Evolutionary conservation across 2,113 vertebrate genomes (phyloP).

Genomic region (Podilymbus podiceps): DNA sequence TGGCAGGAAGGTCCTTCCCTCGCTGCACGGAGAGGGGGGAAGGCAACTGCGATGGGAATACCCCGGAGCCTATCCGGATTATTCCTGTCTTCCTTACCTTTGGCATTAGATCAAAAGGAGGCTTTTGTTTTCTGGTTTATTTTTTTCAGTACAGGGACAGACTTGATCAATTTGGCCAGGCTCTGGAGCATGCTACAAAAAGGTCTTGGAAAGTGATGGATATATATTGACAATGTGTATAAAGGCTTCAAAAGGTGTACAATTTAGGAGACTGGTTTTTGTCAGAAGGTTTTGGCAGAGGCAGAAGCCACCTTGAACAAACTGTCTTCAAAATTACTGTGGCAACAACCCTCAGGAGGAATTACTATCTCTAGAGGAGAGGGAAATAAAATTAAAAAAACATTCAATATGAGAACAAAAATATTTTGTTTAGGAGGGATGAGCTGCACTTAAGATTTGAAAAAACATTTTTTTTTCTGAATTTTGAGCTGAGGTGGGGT

Average conservation of each 20-base stretch:
- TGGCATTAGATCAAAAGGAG: neutral
- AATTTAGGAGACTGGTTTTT: neutral
- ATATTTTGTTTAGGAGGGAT: neutral
- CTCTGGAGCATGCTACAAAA: neutral
- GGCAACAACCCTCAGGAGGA: neutral
- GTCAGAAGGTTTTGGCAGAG: neutral
- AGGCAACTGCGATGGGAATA: neutral
- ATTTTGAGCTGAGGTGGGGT: accelerated
- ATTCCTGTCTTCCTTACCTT: neutral
- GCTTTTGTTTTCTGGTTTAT: neutral
- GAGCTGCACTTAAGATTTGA: neutral
- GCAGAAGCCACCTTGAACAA: neutral
- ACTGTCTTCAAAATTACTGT: neutral
- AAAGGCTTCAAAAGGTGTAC: neutral
- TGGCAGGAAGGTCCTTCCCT: neutral
- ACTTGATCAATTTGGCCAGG: neutral
- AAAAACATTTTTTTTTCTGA: neutral
- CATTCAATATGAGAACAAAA: neutral
- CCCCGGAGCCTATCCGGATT: accelerated
- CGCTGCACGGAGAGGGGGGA: accelerated
- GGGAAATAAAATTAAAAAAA: too few relatives aligned
- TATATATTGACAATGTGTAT: neutral
- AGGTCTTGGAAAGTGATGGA: neutral
- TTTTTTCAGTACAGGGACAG: neutral
- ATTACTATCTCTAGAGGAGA: neutral